Evolutionary conservation across 2,113 vertebrate genomes (phyloP), one percentile per base, ranked within the genome.

Genomic region (Paramormyrops kingsleyae): DNA sequence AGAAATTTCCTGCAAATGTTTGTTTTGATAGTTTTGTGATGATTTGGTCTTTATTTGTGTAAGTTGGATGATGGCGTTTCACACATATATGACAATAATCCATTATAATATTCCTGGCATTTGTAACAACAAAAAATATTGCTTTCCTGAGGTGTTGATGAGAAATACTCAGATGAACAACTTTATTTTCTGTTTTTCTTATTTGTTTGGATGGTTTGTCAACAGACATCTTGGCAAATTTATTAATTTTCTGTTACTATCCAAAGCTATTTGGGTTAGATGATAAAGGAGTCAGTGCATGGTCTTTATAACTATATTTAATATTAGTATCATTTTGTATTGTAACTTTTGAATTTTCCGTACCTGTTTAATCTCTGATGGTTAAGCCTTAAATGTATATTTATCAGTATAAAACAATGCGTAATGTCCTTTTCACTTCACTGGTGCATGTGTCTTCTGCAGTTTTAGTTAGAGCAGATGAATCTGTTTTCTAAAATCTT

Each of bases 401-500:
- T 4, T 87, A 42, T n/a, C 53, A 88, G 17, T 44, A 35, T 44
- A 7, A 31, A 7, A 35, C 21, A 83, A 83, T 46, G 39, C 9
- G 5, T 59, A 8, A 21, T 31, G 12, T 19, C 7, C 2, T 50
- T 89, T 80, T 52, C 15, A 80, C 52, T 89, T 89, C n/a, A 42
- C 88, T 39, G 88, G 17, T 24, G 7, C 8, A 17, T 70, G 9
- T n/a, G 89, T n/a, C n/a, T 59, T 62, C 7, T 39, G 21, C 46
- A 83, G 49, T 44, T 44, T 21, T 15, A 10, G 35, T 19, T 52
- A 2, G 0, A 92, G 44, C 87, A 91, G 88, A 84, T 91, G 84
- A 92, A 92, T 80, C 50, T 31, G 70, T 92, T 89, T 88, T 84
- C 88, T 44, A 53, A 47, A 90, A 90, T 90, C 90, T 80, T 50